Percentiles rank a stretch among this genome's conserved stretches.
phyloP scores from a whole-genome alignment of 2,888 invertebrate species.

The Hemistola chrysoprasaria region DNA sequence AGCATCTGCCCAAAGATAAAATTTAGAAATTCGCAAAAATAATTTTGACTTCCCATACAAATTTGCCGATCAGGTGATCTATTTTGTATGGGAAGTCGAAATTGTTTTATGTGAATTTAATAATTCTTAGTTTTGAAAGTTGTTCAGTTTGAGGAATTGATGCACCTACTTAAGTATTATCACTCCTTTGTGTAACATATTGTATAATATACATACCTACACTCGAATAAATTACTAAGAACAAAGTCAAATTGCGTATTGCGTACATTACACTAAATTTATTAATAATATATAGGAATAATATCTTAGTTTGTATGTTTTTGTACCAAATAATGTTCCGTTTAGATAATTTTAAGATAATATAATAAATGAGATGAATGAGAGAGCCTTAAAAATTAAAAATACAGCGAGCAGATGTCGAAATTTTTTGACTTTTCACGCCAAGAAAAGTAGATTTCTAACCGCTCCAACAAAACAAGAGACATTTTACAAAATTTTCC shows the following conservation, averaged over 20 bases:
- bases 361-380: slow-evolving; percentile 39
- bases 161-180: no score
- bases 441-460: slow-evolving; percentile 63
- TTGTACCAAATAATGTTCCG: slow-evolving; percentile 74
- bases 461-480: slow-evolving; percentile 37
- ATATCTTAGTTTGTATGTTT: slow-evolving; percentile 77
- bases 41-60: no score
- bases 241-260: slow-evolving; percentile 45
- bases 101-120: no score
- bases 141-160: no score
- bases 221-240: slow-evolving; percentile 71
- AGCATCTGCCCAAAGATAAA: no score
- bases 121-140: no score
- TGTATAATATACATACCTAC: slow-evolving; percentile 33
- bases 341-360: slow-evolving; percentile 50
- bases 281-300: slow-evolving; percentile 69
- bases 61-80: no score
- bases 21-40: no score
- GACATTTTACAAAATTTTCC: slow-evolving; percentile 72
- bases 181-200: no score
- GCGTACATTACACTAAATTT: slow-evolving; percentile 62
- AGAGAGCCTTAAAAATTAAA: slow-evolving; percentile 51
- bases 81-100: no score
- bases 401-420: slow-evolving; percentile 40
- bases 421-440: slow-evolving; percentile 65